Conservation (phyloP, 2,888 invertebrate genomes). For the Plutella xylostella region DNA sequence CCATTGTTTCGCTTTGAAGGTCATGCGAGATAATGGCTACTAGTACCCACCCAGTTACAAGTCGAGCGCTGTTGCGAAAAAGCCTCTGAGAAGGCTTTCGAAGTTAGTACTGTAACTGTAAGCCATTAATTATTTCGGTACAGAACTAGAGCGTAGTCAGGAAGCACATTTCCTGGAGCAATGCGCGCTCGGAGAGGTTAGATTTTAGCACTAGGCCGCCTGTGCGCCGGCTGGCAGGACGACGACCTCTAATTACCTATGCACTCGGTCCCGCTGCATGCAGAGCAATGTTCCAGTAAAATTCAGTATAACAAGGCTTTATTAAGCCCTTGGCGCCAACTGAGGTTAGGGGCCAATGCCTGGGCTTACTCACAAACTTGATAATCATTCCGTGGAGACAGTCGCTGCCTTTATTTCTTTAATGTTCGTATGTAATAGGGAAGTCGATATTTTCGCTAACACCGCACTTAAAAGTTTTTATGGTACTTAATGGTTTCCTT, state of each 20-base stretch:
- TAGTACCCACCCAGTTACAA: slow-evolving; percentile 1
- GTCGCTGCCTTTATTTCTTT: no score
- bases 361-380: no score
- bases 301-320: slow-evolving; percentile 63
- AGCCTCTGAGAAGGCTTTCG: neutral
- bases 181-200: slow-evolving; percentile 19
- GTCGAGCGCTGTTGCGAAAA: slow-evolving; percentile 10
- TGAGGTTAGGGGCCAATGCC: slow-evolving; percentile 7
- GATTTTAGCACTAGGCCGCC: slow-evolving; percentile 40
- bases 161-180: slow-evolving; percentile 28
- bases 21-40: slow-evolving; percentile 12
- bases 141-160: slow-evolving; percentile 1
- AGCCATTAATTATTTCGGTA: slow-evolving; percentile 5
- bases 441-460: no score
- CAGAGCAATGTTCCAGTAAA: slow-evolving; percentile 66
- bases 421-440: no score
- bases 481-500: no score
- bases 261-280: slow-evolving; percentile 44
- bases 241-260: slow-evolving; percentile 57
- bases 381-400: no score
- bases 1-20: slow-evolving; percentile 15
- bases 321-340: slow-evolving; percentile 43
- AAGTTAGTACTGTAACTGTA: neutral
- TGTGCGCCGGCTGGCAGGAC: slow-evolving; percentile 37
- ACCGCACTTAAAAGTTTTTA: no score